Evolutionary conservation across 2,797 vertebrate species (phyloP).

Genomic region (Austrolebias charrua): DNA sequence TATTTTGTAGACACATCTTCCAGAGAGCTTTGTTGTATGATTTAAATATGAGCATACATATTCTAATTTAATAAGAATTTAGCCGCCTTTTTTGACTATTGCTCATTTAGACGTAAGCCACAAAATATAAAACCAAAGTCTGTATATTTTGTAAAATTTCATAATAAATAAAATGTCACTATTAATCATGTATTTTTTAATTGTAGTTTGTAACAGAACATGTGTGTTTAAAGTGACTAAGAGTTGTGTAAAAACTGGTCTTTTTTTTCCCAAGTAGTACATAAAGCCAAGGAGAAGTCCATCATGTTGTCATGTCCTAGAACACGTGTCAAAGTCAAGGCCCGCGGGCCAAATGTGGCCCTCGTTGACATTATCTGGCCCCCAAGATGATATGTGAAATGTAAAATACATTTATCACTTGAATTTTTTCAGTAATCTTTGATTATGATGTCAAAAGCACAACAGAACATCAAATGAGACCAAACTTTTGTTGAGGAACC

Average conservation of each 20-base stretch:
- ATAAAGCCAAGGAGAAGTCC: neutral
- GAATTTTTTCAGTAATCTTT: no score
- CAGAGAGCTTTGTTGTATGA: constrained; percentile 61
- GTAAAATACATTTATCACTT: no score
- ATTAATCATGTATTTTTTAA: constrained; percentile 28
- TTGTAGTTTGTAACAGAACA: constrained; percentile 5
- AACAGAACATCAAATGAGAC: no score
- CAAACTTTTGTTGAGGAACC: no score
- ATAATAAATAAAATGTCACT: constrained; percentile 74
- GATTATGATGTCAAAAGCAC: no score
- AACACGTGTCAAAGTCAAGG: no score
- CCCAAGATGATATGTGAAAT: no score
- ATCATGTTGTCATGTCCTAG: neutral
- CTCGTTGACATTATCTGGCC: no score
- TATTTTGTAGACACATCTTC: constrained; percentile 67
- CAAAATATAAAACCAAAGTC: constrained; percentile 73
- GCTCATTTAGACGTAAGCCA: constrained; percentile 61
- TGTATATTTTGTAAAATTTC: constrained; percentile 79
- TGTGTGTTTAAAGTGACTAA: no score
- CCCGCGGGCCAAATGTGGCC: no score
- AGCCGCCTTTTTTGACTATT: constrained; percentile 62
- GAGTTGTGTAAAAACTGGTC: no score
- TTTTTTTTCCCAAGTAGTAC: neutral
- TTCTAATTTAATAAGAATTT: constrained; percentile 65
- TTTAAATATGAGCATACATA: constrained; percentile 28